These are phyloP conservation scores for Trichosurus vulpecula DNA, from an alignment of 2,797 vertebrate genomes.

Conservation along the genomic window DNA sequence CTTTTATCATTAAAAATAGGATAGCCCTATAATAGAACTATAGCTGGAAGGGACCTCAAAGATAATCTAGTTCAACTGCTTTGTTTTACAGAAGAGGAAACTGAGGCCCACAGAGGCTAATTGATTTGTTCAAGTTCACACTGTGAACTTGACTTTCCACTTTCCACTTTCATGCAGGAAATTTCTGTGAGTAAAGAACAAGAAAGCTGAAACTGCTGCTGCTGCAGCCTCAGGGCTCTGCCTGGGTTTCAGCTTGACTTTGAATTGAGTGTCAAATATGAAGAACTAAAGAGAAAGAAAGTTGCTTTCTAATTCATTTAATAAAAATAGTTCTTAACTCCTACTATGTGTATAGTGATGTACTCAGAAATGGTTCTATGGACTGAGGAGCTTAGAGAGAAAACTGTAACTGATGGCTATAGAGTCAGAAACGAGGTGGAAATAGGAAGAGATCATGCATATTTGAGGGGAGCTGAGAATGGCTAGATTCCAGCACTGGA, in stretches of 20 bases:
- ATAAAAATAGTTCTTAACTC: not conserved
- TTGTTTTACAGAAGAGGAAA: not conserved
- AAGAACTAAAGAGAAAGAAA: conserved; percentile 11
- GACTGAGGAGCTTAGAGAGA: not conserved
- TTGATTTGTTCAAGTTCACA: no score
- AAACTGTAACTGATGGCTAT: not conserved
- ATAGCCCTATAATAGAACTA: not conserved
- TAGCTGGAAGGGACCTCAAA: not conserved
- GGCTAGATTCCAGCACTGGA: not conserved
- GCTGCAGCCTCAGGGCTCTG: not conserved
- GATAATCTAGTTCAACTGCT: not conserved
- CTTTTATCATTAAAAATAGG: not conserved
- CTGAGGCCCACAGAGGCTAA: no score
- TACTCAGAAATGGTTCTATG: not conserved
- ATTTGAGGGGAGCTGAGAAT: not conserved
- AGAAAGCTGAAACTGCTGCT: not conserved
- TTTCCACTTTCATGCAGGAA: not conserved
- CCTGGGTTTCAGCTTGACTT: conserved; percentile 35
- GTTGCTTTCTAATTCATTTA: conserved; percentile 23
- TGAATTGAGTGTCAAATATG: conserved; percentile 44
- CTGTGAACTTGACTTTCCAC: no score
- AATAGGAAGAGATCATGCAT: not conserved
- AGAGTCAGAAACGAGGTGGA: not conserved
- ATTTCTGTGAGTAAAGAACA: no score
- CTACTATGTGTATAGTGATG: not conserved